Conservation (phyloP, 2,888 invertebrate species). For the Papilio protenor region DNA sequence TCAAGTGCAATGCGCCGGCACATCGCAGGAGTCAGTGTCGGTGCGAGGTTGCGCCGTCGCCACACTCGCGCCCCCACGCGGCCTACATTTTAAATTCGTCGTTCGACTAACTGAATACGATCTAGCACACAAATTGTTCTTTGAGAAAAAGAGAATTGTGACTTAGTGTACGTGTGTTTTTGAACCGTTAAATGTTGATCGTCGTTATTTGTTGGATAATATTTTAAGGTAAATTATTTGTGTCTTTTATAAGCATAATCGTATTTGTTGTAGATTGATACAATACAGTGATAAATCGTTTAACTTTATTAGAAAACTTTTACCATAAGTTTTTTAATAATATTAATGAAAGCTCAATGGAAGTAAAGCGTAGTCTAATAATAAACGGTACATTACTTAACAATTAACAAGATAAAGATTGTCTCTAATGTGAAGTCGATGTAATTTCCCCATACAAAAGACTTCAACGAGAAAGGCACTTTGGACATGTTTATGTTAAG, state of each 20-base stretch:
- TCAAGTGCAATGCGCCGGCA: conserved; percentile 78
- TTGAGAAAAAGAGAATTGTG: conserved; percentile 48
- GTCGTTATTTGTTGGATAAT: conserved; percentile 35
- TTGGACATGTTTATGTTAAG: neutral
- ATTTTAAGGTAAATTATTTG: conserved; percentile 35
- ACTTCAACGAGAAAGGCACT: conserved; percentile 34
- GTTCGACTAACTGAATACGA: conserved; percentile 55
- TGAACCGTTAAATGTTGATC: conserved; percentile 51
- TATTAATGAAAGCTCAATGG: neutral
- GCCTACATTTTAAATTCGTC: conserved; percentile 59
- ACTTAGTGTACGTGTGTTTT: conserved; percentile 65
- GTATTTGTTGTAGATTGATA: neutral
- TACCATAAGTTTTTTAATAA: neutral
- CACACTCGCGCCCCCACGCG: conserved; percentile 35
- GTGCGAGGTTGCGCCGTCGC: conserved; percentile 61
- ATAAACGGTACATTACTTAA: conserved; percentile 9
- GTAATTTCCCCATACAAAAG: conserved; percentile 34
- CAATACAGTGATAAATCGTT: too few species aligned
- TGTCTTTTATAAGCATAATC: neutral
- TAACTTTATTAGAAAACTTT: neutral
- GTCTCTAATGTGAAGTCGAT: too few species aligned
- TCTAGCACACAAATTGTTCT: conserved; percentile 53
- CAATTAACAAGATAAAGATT: neutral
- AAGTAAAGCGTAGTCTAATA: neutral
- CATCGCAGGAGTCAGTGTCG: conserved; percentile 63